Evolutionary conservation across 2,113 vertebrate species (phyloP).

Genomic region (Sturnus vulgaris): DNA sequence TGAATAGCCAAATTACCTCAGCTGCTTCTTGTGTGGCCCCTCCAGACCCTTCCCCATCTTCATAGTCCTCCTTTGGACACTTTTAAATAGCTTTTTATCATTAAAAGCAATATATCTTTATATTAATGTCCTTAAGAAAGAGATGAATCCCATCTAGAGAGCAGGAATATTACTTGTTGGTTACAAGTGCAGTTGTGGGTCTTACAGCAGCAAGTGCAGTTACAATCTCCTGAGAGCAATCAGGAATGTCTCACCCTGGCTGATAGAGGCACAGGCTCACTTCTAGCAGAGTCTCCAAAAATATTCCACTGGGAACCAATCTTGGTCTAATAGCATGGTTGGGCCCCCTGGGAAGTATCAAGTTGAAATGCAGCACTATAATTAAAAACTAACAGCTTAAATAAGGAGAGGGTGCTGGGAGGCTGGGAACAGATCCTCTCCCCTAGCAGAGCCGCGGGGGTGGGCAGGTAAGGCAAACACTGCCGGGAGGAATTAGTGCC

Average conservation of each 20-base stretch:
- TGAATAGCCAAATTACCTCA: background rate
- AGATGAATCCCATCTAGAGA: background rate
- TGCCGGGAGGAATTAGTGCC: background rate
- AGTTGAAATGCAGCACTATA: background rate
- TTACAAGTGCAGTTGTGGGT: background rate
- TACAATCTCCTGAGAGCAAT: background rate
- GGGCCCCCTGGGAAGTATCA: background rate
- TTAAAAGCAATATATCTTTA: background rate
- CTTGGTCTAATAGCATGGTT: background rate
- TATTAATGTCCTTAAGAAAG: background rate
- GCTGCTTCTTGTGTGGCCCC: background rate
- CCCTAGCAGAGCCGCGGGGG: background rate
- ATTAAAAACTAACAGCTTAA: slow-evolving; percentile 27
- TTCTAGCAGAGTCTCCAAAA: background rate
- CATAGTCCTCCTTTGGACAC: background rate
- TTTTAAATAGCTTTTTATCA: background rate
- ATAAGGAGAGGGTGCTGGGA: background rate
- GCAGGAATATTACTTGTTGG: accelerated
- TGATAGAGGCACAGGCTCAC: background rate
- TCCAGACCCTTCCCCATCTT: background rate
- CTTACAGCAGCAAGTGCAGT: background rate
- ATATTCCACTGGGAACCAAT: background rate
- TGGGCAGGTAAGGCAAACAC: background rate
- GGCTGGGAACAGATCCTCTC: background rate
- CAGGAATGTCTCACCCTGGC: background rate